phyloP scores from a whole-genome alignment of 1,140 invertebrate species.

The Pseudomyrmex concolor region DNA sequence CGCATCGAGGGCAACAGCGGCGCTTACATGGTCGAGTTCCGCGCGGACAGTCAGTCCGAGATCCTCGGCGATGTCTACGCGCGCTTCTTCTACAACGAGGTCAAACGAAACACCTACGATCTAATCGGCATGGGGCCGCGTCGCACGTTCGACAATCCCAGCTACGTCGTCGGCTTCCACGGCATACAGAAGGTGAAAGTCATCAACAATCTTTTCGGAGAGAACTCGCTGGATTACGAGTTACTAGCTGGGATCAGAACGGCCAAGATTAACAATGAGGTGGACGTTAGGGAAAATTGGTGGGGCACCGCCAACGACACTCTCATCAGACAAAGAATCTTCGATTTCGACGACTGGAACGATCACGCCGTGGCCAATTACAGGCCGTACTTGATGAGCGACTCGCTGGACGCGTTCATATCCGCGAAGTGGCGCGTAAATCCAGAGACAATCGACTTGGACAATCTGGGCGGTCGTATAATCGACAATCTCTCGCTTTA shows the following conservation, averaged over 20 bases:
- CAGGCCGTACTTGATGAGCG: conserved; percentile 93
- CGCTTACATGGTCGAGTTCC: conserved; percentile 95
- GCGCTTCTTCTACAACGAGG: conserved; percentile 91
- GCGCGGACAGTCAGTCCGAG: conserved; percentile 96
- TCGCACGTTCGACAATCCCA: conserved; percentile 86
- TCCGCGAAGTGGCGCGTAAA: conserved; percentile 88
- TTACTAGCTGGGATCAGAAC: conserved; percentile 96
- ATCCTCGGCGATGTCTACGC: conserved; percentile 94
- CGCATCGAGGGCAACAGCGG: conserved; percentile 93
- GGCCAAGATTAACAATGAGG: conserved; percentile 93
- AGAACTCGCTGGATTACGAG: conserved; percentile 96
- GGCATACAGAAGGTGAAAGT: conserved; percentile 97
- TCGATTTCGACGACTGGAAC: conserved; percentile 99
- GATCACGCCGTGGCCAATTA: conserved; percentile 97
- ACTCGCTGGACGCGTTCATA: conserved; percentile 91
- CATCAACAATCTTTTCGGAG: conserved; percentile 94
- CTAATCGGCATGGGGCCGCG: conserved; percentile 79
- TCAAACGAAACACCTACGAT: conserved; percentile 89
- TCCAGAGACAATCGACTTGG: conserved; percentile 85
- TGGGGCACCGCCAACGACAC: conserved; percentile 93
- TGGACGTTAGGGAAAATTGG: conserved; percentile 97
- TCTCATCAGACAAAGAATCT: conserved; percentile 93
- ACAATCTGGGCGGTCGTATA: conserved; percentile 94
- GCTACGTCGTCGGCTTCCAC: conserved; percentile 95
- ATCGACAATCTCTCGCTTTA: conserved; percentile 90